Evolutionary conservation across 2,888 invertebrate species (phyloP), one percentile per base, ranked within the genome.

Genomic region (Caenorhabditis panamensis): DNA sequence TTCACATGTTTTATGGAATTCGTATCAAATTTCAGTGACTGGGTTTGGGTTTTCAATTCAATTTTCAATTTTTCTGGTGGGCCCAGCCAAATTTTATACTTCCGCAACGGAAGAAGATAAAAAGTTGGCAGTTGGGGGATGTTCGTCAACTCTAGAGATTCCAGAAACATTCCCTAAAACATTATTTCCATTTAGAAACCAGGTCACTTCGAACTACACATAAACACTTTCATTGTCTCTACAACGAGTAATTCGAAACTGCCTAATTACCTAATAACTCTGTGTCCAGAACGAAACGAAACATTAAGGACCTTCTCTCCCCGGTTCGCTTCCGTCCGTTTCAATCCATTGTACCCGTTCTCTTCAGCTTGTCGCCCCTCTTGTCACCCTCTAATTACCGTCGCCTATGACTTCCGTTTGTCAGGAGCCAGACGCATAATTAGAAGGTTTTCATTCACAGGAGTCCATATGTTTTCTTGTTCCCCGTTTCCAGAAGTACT

Each of bases 371-470:
- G 8, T 44, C 54, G 5, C 44, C 59, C 6, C 49, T n/a, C 58
- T 59, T 53, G 47, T 69, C 54, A 51, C 71, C 54, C 64, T 64
- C 49, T 72, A 64, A 72, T 72, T 72, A 72, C 72, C 58, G 41
- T 62, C 18, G 36, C 26, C 51, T n/a, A 26, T 62, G 62, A 62
- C 62, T 63, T 63, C 69, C 62, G 62, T 62, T 68, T 49, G 41
- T 20, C 36, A 26, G 37, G 22, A n/a, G 20, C 31, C 9, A 6
- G 41, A 5, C 26, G 13, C 1, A 63, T 72, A 72, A 72, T 72
- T 72, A 64, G 31, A 72, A 64, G 72, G 72, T 62, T 53, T 61
- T 69, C 69, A n/a, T 37, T 22, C 44, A 61, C 37, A 44, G 31
- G 31, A 9, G 31, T 41, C 26, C 37, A 56, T 67, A 56, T 37